phyloP scores from a whole-genome alignment of 2,797 vertebrate species.

The Schizothorax lantsangensis region DNA sequence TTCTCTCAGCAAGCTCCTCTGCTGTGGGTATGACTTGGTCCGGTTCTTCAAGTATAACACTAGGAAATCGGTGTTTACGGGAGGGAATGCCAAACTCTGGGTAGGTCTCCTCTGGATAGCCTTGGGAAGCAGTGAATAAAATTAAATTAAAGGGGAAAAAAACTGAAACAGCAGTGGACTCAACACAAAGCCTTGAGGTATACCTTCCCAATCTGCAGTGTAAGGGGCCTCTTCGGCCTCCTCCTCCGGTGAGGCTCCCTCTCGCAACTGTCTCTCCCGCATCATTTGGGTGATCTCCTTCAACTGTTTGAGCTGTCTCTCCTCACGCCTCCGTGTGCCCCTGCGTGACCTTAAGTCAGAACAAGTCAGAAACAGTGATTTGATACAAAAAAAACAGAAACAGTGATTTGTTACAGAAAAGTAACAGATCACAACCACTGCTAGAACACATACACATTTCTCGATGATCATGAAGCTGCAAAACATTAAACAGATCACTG shows the following conservation, averaged over 20 bases:
- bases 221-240: slow-evolving; percentile 95
- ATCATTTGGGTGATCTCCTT: slow-evolving; percentile 87
- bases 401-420: background rate
- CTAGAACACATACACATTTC: background rate
- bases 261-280: slow-evolving; percentile 86
- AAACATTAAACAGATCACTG: background rate
- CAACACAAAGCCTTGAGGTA: slow-evolving; percentile 17
- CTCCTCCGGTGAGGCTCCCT: slow-evolving; percentile 89
- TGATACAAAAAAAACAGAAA: background rate
- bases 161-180: background rate
- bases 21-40: slow-evolving; percentile 81
- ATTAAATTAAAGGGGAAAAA: background rate
- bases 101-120: slow-evolving; percentile 93
- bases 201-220: slow-evolving; percentile 93
- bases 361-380: background rate
- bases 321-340: slow-evolving; percentile 85
- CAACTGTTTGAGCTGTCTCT: slow-evolving; percentile 86
- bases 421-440: background rate
- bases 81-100: slow-evolving; percentile 80
- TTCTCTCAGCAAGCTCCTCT: slow-evolving; percentile 91
- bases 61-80: slow-evolving; percentile 54
- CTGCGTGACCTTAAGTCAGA: slow-evolving; percentile 70
- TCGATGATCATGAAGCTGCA: background rate
- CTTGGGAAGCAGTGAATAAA: slow-evolving; percentile 69
- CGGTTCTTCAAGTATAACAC: slow-evolving; percentile 74